phyloP scores from a whole-genome alignment of 1,140 invertebrate genomes.

The Papilio polyxenes region DNA sequence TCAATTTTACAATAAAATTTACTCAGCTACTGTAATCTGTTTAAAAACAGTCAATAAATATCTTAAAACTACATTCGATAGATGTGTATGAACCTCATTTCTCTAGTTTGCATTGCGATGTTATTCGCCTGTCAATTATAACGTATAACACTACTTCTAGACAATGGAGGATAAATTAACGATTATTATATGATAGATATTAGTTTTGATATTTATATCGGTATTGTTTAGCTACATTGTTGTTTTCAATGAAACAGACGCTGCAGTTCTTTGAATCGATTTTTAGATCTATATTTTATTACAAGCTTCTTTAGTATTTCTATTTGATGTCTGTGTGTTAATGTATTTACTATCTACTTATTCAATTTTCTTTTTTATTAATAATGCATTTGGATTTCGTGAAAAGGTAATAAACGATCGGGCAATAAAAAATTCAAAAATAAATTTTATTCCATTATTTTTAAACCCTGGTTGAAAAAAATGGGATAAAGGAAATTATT shows the following conservation, averaged over 20 bases:
- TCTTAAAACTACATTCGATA: neutral
- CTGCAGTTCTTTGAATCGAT: slow-evolving; percentile 17
- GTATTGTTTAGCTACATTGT: slow-evolving; percentile 39
- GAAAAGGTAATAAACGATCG: too few relatives aligned
- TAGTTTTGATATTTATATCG: slow-evolving; percentile 41
- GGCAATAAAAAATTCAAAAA: too few relatives aligned
- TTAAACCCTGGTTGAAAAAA: neutral
- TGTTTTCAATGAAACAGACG: slow-evolving; percentile 14
- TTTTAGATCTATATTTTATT: neutral
- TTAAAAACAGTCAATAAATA: neutral
- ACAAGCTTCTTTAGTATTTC: neutral
- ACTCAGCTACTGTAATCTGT: neutral
- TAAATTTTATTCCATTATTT: too few relatives aligned
- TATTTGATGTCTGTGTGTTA: neutral
- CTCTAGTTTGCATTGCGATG: slow-evolving; percentile 14
- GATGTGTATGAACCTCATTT: neutral
- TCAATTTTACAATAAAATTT: too few relatives aligned
- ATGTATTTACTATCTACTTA: neutral
- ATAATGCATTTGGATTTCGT: neutral
- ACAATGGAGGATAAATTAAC: slow-evolving; percentile 49
- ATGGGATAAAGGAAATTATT: neutral
- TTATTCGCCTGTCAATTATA: slow-evolving; percentile 41
- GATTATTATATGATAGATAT: slow-evolving; percentile 41
- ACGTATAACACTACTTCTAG: slow-evolving; percentile 39
- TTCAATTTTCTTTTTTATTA: neutral